Conservation (phyloP, 2,113 vertebrate genomes). For the Zosterops pallidus region DNA sequence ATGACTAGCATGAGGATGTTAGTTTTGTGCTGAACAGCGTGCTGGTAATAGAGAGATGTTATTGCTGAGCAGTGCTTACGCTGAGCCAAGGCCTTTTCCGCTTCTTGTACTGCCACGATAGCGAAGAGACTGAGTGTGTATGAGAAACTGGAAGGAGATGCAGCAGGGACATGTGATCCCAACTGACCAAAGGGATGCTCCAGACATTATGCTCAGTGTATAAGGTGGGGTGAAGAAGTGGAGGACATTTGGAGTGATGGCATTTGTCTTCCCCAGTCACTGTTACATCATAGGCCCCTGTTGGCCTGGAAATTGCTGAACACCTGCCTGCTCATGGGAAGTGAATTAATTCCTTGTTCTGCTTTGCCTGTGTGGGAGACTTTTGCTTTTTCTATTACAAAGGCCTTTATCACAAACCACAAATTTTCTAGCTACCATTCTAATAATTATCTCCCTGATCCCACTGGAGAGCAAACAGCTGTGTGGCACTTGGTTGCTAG, state of each 20-base stretch:
- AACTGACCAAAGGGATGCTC: neutral
- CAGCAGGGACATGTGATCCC: neutral
- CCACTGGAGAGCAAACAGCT: neutral
- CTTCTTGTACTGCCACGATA: neutral
- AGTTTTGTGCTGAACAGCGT: neutral
- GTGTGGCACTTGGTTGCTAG: neutral
- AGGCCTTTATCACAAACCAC: neutral
- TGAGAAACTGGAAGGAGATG: neutral
- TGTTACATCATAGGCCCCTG: too few relatives aligned
- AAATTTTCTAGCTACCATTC: neutral
- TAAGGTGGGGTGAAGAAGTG: neutral
- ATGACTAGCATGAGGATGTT: neutral
- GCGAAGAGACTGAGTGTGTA: fast-evolving
- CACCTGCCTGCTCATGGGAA: neutral
- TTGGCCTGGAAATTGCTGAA: neutral
- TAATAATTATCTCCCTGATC: neutral
- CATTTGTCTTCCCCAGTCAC: neutral
- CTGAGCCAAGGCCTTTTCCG: neutral
- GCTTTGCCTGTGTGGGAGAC: neutral
- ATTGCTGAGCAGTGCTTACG: neutral
- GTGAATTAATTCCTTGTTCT: neutral
- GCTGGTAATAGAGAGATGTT: neutral
- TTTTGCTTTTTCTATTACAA: neutral
- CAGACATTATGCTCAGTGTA: too few relatives aligned
- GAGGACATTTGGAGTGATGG: neutral